These are phyloP conservation scores for Collichthys lucidus DNA, from an alignment of 2,113 vertebrate species.

Conservation along the genomic window DNA sequence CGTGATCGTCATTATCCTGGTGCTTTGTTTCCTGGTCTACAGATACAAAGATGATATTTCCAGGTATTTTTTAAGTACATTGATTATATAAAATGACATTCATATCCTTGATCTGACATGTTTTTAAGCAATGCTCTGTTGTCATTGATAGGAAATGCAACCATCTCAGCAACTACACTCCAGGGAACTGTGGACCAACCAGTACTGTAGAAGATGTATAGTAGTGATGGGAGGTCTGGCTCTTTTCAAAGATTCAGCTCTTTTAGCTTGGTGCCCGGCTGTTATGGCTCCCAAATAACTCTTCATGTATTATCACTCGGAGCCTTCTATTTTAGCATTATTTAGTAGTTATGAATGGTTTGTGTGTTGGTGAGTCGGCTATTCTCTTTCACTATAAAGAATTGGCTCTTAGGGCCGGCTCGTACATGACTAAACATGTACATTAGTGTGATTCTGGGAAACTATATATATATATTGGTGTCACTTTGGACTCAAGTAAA, in stretches of 20 bases:
- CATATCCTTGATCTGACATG: not conserved
- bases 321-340: too few relatives aligned
- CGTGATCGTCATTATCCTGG: not conserved
- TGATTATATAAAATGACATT: not conserved
- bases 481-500: not conserved
- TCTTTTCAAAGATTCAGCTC: too few relatives aligned
- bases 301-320: too few relatives aligned
- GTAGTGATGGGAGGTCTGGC: too few relatives aligned
- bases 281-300: too few relatives aligned
- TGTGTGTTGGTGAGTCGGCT: too few relatives aligned
- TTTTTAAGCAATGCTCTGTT: constrained; percentile 4
- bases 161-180: accelerated
- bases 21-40: not conserved
- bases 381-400: too few relatives aligned
- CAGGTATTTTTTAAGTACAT: not conserved
- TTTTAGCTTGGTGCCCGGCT: too few relatives aligned
- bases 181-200: accelerated
- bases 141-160: not conserved
- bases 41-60: accelerated
- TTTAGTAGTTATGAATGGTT: too few relatives aligned
- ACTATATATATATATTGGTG: not conserved
- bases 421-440: not conserved
- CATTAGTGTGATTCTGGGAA: not conserved
- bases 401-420: too few relatives aligned
- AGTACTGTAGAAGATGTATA: too few relatives aligned